Evolutionary conservation across 2,888 invertebrate species (phyloP).

Genomic region (Sussaba pulchella): DNA sequence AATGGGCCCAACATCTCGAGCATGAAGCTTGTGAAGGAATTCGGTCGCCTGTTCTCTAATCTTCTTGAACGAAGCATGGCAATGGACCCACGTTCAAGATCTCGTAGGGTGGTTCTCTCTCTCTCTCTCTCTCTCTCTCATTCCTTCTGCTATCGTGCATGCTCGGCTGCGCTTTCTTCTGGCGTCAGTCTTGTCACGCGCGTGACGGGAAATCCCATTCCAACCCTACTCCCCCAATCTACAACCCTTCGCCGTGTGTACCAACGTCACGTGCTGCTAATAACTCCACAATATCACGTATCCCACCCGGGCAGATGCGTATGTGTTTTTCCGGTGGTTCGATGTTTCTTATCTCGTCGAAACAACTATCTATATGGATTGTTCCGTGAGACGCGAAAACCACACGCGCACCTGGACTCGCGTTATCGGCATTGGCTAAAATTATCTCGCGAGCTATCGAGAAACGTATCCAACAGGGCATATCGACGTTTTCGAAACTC

Average conservation of each 20-base stretch:
- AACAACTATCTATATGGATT: not conserved
- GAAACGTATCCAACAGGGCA: not conserved
- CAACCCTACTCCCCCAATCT: not conserved
- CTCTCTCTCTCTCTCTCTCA: not conserved
- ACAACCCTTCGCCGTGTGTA: not conserved
- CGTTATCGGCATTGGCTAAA: not conserved
- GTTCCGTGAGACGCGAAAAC: not conserved
- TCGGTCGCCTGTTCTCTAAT: too few species aligned
- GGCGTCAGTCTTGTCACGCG: slow-evolving; percentile 11
- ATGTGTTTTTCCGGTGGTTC: not conserved
- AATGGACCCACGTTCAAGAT: slow-evolving; percentile 11
- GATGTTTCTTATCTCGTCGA: slow-evolving; percentile 9
- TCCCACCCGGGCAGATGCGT: not conserved
- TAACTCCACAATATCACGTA: slow-evolving; percentile 16
- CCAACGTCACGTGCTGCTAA: slow-evolving; percentile 20
- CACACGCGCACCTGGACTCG: not conserved
- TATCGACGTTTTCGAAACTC: too few species aligned
- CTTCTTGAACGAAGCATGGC: too few species aligned
- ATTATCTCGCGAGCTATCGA: slow-evolving; percentile 28
- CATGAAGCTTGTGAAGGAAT: too few species aligned
- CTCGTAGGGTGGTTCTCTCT: slow-evolving; percentile 24
- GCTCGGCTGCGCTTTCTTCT: slow-evolving; percentile 6
- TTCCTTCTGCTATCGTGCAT: not conserved
- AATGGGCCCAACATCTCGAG: too few species aligned
- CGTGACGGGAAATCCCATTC: slow-evolving; percentile 10